Evolutionary conservation across 1,140 invertebrate species (phyloP).

Genomic region (Notospermus geniculatus): DNA sequence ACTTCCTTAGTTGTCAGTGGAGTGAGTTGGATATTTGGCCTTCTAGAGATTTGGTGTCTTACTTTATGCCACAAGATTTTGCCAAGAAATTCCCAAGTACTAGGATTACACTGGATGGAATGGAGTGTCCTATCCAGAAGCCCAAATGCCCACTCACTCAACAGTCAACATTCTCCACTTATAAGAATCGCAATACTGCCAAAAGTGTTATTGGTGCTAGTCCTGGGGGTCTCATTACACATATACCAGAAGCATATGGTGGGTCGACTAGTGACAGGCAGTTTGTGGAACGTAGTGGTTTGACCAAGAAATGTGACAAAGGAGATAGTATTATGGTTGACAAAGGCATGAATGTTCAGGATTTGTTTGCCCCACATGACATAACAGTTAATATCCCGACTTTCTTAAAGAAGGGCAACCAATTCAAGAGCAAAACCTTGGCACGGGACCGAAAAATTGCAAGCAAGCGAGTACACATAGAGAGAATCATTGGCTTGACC

Average conservation of each 20-base stretch:
- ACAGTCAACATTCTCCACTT: slow-evolving; percentile 37
- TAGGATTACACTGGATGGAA: slow-evolving; percentile 38
- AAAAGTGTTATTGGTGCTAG: slow-evolving; percentile 26
- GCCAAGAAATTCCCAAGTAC: slow-evolving; percentile 32
- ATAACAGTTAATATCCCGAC: no score
- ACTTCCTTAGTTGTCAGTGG: slow-evolving; percentile 34
- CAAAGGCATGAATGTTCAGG: slow-evolving; percentile 21
- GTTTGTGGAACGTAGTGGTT: slow-evolving; percentile 16
- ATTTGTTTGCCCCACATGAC: slow-evolving; percentile 16
- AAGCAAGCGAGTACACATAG: slow-evolving; percentile 20
- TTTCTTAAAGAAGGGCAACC: slow-evolving; percentile 15
- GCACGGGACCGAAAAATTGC: slow-evolving; percentile 16
- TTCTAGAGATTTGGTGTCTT: slow-evolving; percentile 27
- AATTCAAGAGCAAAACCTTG: slow-evolving; percentile 8
- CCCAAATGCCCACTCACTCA: slow-evolving; percentile 26
- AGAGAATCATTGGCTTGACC: slow-evolving; percentile 19
- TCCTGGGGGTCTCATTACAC: slow-evolving; percentile 23
- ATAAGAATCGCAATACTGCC: slow-evolving; percentile 36
- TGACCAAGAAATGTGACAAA: no score
- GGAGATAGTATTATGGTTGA: slow-evolving; percentile 16
- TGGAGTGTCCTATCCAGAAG: slow-evolving; percentile 34
- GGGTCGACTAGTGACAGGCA: slow-evolving; percentile 23
- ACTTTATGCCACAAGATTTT: slow-evolving; percentile 33
- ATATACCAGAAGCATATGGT: slow-evolving; percentile 16
- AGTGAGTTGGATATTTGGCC: slow-evolving; percentile 37